phyloP scores from a whole-genome alignment of 2,888 invertebrate genomes.

The Lamellibrachia satsuma region DNA sequence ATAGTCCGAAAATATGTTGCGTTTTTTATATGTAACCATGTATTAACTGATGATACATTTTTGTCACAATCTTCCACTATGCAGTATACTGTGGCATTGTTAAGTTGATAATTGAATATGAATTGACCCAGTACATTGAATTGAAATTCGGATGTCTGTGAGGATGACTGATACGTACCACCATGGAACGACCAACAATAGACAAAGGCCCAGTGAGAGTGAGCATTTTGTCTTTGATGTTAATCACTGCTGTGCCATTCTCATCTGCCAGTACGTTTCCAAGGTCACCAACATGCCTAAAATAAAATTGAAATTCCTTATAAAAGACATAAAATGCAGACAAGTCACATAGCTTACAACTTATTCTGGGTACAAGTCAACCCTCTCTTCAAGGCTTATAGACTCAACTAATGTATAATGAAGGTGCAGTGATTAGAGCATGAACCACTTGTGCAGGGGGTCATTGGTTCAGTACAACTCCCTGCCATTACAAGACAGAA shows the following conservation, averaged over 20 bases:
- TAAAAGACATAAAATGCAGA: neutral
- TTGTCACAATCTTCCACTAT: too few species aligned
- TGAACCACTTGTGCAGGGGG: too few species aligned
- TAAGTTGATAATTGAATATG: neutral
- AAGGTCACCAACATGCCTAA: constrained; percentile 88
- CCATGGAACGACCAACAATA: constrained; percentile 64
- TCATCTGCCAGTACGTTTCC: constrained; percentile 69
- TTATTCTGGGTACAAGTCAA: too few species aligned
- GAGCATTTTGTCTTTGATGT: constrained; percentile 56
- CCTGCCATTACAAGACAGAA: too few species aligned
- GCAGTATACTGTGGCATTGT: too few species aligned
- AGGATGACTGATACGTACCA: constrained; percentile 51
- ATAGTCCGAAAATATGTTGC: neutral
- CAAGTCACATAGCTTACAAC: too few species aligned
- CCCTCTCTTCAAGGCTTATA: too few species aligned
- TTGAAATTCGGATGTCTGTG: neutral
- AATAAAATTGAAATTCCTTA: constrained; percentile 20
- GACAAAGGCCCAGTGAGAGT: constrained; percentile 58
- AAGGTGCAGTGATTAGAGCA: too few species aligned
- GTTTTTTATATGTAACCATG: too few species aligned
- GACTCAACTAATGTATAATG: too few species aligned
- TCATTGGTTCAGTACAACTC: too few species aligned
- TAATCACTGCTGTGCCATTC: constrained; percentile 51
- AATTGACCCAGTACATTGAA: neutral
- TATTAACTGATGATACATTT: too few species aligned